Evolutionary conservation across 2,797 vertebrate species (phyloP), one percentile per base, ranked within the genome.

Genomic region (Poecilia velifera): DNA sequence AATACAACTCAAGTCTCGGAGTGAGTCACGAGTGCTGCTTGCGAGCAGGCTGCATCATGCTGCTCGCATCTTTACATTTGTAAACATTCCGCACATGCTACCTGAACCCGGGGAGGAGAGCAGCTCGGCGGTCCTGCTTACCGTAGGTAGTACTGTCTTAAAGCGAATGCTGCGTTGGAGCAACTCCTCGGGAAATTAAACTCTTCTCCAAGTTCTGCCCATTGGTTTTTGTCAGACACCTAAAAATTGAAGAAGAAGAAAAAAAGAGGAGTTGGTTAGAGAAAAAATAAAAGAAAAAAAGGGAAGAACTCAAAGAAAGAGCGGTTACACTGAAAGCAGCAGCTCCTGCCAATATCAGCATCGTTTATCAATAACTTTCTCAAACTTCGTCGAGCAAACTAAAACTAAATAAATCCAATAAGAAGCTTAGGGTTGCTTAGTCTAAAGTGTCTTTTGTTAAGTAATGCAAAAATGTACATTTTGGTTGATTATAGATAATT

Each of bases 141-240:
- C 98, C 98, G 97, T 96, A 99, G 97, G 97, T 99, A 99, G 98
- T 98, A 99, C 97, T 99, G 98, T 97, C 99, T 99, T 96, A 99
- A 96, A 97, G 98, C 98, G 95, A 99, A 99, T 95, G 98, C 98
- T 95, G 98, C 98, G 87, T 99, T 99, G 91, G 98, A 98, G 93
- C 98, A 99, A 96, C 97, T 98, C 96, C 97, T 97, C 84, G 98
- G 98, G 93, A 99, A 99, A 96, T 98, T 96, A 95, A 99, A 99
- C 91, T 99, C 98, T 91, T 99, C 98, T 88, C 96, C 97, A 86
- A 99, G 97, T 92, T 99, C 98, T 91, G 95, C 95, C 98, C 98
- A 99, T 93, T 98, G 98, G 96, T 99, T 99, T 96, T 98, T 99
- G 94, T 99, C 98, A 57, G 98, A 99, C 87, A 99, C 98, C 98